Evolutionary conservation across 2,113 vertebrate genomes (phyloP), one percentile per base, ranked within the genome.

Genomic region (Xenopus laevis): DNA sequence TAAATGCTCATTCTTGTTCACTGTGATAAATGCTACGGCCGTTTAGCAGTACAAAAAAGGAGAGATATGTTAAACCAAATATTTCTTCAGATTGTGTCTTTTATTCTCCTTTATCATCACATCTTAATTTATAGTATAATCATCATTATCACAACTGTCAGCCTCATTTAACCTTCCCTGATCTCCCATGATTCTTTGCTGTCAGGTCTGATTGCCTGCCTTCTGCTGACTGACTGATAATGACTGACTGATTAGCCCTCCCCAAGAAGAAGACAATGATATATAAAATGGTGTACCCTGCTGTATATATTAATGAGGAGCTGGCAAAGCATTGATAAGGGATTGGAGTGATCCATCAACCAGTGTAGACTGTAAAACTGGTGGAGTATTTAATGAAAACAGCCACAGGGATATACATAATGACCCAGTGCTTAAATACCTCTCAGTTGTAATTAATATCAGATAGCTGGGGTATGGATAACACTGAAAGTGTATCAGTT

Each of bases 51-150:
- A 91, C 90, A 89, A 92, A 91, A 92, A 91, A 91, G 89, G 93
- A 93, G 94, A 94, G 94, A 94, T 92, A 92, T 93, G 90, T 91
- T 93, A 93, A 92, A 91, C 91, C 91, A 92, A 93, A 92, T 91
- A 92, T 93, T 92, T 89, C 91, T 90, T 91, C 87, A 91, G 91
- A 91, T 91, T 92, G 89, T 92, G 91, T 92, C 90, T 93, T 92
- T 93, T 92, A 87, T 93, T 91, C 87, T 87, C 88, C 87, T 93
- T 94, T 95, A 95, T 95, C 94, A 87, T 90, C 91, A 90, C 90
- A 95, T 95, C 93, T 95, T 95, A 95, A 94, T 95, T 95, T 94
- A 95, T 93, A 92, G 93, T 87, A 91, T 90, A 93, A 92, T 94
- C 91, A 91, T 92, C 93, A 94, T 94, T 95, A 95, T 95, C 93